A percentile compares a stretch with the other conserved stretches of the same genome.
These are phyloP conservation scores for Molossus alvarezi DNA, from an alignment of 2,797 vertebrate genomes.

Conservation along the genomic window DNA sequence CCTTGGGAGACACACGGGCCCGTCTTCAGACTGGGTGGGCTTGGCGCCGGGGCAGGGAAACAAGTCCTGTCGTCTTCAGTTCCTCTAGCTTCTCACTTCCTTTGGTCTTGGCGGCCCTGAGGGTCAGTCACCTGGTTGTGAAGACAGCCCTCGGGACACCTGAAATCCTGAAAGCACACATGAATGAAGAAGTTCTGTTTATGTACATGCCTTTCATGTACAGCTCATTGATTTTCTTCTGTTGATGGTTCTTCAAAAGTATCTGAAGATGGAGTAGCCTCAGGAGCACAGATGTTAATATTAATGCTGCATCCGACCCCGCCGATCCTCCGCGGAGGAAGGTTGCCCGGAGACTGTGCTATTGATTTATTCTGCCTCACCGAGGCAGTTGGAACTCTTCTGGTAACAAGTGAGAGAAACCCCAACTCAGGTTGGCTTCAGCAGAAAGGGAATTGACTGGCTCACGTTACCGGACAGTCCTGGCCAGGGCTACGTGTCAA, in stretches of 20 bases:
- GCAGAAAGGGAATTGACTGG: not conserved
- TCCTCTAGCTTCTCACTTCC: not conserved
- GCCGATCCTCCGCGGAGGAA: not conserved
- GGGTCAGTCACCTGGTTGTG: conserved; percentile 29
- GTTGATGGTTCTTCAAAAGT: conserved; percentile 74
- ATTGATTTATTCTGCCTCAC: not conserved
- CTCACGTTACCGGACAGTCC: not conserved
- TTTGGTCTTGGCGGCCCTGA: not conserved
- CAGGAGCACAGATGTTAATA: not conserved
- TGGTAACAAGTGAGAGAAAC: conserved; percentile 28
- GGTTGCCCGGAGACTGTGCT: not conserved
- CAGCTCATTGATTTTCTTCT: conserved; percentile 90
- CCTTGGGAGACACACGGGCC: not conserved
- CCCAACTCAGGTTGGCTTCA: not conserved
- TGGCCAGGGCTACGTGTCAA: not conserved
- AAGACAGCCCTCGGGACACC: conserved; percentile 84
- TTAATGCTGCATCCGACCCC: not conserved
- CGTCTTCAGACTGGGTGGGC: not conserved
- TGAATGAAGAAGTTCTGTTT: conserved; percentile 86
- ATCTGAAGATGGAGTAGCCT: not conserved
- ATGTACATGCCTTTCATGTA: conserved; percentile 86
- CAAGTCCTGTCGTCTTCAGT: not conserved
- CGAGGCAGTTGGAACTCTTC: not conserved
- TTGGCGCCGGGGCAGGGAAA: not conserved
- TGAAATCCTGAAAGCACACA: conserved; percentile 90